phyloP scores from a whole-genome alignment of 2,888 invertebrate genomes.

The Caenorhabditis angaria region DNA sequence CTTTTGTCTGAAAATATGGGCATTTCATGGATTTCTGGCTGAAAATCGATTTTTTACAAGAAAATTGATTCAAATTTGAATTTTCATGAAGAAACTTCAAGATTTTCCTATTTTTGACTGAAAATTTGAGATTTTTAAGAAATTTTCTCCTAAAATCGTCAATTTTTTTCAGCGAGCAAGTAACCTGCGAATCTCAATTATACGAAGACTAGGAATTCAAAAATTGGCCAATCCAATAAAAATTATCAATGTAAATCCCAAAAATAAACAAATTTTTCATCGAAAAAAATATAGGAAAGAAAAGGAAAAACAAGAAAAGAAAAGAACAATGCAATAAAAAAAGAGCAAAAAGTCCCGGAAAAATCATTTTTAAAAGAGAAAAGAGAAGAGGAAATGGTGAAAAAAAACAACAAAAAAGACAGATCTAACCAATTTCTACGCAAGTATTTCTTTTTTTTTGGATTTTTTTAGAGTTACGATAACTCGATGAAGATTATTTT shows the following conservation, averaged over 20 bases:
- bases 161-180: slow-evolving; percentile 3
- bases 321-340: slow-evolving; percentile 13
- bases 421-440: slow-evolving; percentile 6
- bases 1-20: no score
- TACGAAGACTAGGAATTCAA: background rate
- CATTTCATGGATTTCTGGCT: no score
- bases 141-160: background rate
- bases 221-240: slow-evolving; percentile 1
- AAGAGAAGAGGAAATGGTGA: slow-evolving; percentile 8
- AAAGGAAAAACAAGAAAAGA: slow-evolving; percentile 8
- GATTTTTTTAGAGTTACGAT: background rate
- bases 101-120: background rate
- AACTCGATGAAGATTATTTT: background rate
- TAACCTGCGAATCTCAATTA: background rate
- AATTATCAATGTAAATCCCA: background rate
- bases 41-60: no score
- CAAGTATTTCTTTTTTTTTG: background rate
- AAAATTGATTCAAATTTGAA: no score
- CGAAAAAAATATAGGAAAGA: background rate
- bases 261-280: background rate
- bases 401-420: background rate
- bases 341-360: slow-evolving; percentile 5
- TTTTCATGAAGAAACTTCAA: no score
- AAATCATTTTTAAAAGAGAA: slow-evolving; percentile 14
- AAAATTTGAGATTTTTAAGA: background rate